Evolutionary conservation across 30 jellyfish, hydroid and myxozoan species (phyloP).

Genomic region (Pseudorhiza aurosa): DNA sequence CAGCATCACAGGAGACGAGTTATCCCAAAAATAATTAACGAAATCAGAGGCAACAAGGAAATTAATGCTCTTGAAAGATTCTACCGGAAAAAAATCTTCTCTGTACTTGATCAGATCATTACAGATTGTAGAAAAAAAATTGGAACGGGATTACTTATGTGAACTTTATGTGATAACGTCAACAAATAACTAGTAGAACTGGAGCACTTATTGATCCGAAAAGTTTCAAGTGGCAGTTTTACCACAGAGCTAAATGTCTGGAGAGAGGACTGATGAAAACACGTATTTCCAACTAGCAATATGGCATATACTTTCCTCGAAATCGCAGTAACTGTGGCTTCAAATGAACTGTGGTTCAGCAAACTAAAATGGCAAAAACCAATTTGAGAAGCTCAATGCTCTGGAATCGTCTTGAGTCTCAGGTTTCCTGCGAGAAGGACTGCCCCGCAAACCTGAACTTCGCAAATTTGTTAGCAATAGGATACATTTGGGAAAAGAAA

Average conservation of each 20-base stretch:
- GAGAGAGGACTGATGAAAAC: not conserved
- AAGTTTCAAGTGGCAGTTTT: constrained; percentile 1
- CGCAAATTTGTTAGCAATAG: too few relatives aligned
- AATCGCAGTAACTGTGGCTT: not conserved
- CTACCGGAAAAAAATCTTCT: not conserved
- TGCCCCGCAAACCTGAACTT: too few relatives aligned
- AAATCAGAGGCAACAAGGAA: constrained; percentile 10
- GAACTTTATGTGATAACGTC: constrained; percentile 12
- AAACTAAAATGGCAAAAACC: not conserved
- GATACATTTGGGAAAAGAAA: too few relatives aligned
- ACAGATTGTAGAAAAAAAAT: constrained; percentile 49
- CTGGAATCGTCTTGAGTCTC: constrained; percentile 5
- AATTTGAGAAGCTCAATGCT: constrained; percentile 22
- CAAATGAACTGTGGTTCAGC: not conserved
- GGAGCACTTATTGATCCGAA: not conserved
- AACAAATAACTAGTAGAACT: not conserved
- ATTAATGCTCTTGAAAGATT: not conserved
- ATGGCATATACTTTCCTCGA: not conserved
- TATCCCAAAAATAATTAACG: constrained; percentile 11
- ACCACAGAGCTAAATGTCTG: constrained; percentile 7
- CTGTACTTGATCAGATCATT: constrained; percentile 36
- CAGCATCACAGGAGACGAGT: not conserved
- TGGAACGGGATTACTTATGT: constrained; percentile 12
- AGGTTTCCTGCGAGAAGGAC: constrained; percentile 18
- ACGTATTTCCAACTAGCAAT: not conserved